Evolutionary conservation across 2,113 vertebrate genomes (phyloP), one percentile per base, ranked within the genome.

Genomic region (Pipra filicauda): DNA sequence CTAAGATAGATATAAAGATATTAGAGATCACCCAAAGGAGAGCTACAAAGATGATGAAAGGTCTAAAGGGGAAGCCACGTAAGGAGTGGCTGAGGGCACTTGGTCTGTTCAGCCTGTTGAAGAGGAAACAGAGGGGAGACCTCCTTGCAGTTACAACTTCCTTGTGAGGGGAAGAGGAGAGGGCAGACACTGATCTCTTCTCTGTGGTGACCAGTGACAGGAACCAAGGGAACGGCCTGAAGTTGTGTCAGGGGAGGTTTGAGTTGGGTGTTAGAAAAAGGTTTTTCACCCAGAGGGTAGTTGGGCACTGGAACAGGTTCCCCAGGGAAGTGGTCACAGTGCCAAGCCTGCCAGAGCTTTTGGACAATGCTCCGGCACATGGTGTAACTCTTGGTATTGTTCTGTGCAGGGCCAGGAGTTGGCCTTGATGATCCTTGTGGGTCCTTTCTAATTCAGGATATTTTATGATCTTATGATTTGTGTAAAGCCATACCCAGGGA

Each of bases 1-100:
- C 20, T 26, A 24, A 0, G 0, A 49, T 0, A 2, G 26, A 41
- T 28, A 23, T 11, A 57, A 49, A 57, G 18, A 18, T 49, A 48
- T 27, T 83, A 0, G 1, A 76, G 41, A 19, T 31, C 21, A 23
- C 31, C 41, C 55, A 49, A 23, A 31, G 48, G 21, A 43, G 41
- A 70, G 41, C 11, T 28, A 49, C 8, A 14, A 43, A 55, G 48
- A 41, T 70, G 31, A 22, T 64, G 72, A 55, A 83, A 21, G 43
- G 14, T 23, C 64, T 57, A 6, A 11, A 90, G 26, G 41, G 22
- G 12, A 88, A 70, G 9, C 14, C 4, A 15, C 2, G 6, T 41
- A 19, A 57, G 41, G 26, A 84, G 64, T 5, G 48, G 48, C 57
- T 84, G 61, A 73, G 27, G 12, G 43, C 13, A 10, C 61, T 46